Base-by-base conservation (phyloP, 2,888 invertebrate species). In the Colletes collaris region DNA sequence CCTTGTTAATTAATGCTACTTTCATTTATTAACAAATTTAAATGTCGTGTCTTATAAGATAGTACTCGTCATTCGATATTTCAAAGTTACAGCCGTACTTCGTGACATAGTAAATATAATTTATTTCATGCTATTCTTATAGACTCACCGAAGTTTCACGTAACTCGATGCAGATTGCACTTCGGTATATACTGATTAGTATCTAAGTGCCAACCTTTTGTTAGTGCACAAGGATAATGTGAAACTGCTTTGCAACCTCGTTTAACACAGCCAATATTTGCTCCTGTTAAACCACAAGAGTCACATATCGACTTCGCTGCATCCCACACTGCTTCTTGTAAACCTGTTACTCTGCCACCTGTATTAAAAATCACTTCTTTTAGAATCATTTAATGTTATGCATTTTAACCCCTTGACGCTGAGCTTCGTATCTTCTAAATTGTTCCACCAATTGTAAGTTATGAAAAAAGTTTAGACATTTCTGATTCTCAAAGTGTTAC, bases 191-290 rank as follows among this genome's bases (percentile, higher is more conserved):
- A 92, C 76, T 92, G 90, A 82, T 88, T 90, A 46, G 87, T 88
- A 83, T 92, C 91, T 67, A 92, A 87, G 37, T 91, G 89, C 93
- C 93, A 93, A 74, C 92, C 92, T 79, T 91, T 90, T 50, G 92
- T 91, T 56, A 93, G 71, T 11, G 93, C 93, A 85, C 93, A 93
- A 19, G 93, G 93, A 86, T 93, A 93, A 89, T 93, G 93, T 52
- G 90, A 90, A 49, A 92, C 90, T 53, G 90, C 91, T 81, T 91
- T 92, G 81, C 93, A 93, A 37, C 93, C 93, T 19, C 93, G 91
- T 77, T 91, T 92, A 8, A 93, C 92, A 79, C 93, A 93, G 67
- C 93, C 93, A 59, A 93, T 91, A 81, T 93, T 93, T 19, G 93
- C 93, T 56, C 93, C 93, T 16, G 91, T 90, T 68, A 92, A 85